Conservation (phyloP, 2,797 vertebrate species). For the Enteromius trimaculatus region DNA sequence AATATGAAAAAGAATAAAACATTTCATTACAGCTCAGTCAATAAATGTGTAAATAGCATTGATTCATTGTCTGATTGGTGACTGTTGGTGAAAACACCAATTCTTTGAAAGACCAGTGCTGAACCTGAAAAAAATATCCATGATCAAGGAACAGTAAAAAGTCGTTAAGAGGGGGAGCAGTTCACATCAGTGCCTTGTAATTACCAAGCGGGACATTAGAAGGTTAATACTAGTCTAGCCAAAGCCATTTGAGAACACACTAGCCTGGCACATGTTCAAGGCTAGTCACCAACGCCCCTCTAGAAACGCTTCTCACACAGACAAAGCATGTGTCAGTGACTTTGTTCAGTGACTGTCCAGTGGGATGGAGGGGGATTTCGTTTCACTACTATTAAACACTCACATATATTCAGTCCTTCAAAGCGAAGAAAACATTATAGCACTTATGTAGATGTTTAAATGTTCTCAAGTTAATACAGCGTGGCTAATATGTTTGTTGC, state of each 20-base stretch:
- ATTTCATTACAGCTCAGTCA: conserved; percentile 18
- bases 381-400: conserved; percentile 54
- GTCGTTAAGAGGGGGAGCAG: conserved; percentile 19
- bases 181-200: conserved; percentile 54
- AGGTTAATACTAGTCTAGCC: conserved; percentile 64
- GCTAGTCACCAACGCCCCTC: conserved; percentile 49
- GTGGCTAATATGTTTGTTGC: neutral
- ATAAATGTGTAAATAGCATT: conserved; percentile 27
- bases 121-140: conserved; percentile 1
- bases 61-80: conserved; percentile 25
- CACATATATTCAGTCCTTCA: neutral
- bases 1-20: conserved; percentile 28
- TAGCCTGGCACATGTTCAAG: conserved; percentile 56
- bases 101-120: conserved; percentile 4
- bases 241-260: conserved; percentile 58
- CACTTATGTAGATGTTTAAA: neutral
- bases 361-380: conserved; percentile 49
- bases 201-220: conserved; percentile 62
- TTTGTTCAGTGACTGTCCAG: conserved; percentile 45
- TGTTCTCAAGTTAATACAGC: neutral
- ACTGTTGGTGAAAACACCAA: conserved; percentile 11
- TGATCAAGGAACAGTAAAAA: conserved; percentile 45
- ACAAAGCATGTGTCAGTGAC: conserved; percentile 57
- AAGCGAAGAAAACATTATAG: neutral
- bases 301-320: conserved; percentile 41